Conservation (phyloP, 2,888 invertebrate species). For the Diploptera punctata region DNA sequence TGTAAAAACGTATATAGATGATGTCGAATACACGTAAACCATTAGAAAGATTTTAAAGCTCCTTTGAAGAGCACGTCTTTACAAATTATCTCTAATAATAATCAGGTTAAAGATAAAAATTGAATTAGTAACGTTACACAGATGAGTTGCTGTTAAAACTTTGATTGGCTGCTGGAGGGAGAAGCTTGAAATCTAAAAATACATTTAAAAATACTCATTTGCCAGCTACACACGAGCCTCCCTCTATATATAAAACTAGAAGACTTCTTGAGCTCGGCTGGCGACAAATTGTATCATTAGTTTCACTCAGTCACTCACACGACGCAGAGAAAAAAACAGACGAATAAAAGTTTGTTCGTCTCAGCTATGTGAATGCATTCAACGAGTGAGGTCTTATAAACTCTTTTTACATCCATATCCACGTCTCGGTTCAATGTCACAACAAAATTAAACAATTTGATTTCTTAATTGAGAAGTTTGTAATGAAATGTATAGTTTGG, state of each 20-base stretch:
- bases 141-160: background rate
- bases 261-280: slow-evolving; percentile 32
- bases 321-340: background rate
- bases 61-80: too few relatives aligned
- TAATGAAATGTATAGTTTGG: background rate
- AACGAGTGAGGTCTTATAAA: background rate
- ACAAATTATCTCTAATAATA: background rate
- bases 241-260: slow-evolving; percentile 30
- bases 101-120: background rate
- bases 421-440: background rate
- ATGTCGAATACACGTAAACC: too few relatives aligned
- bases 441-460: too few relatives aligned
- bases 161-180: background rate
- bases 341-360: background rate
- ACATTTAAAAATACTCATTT: slow-evolving; percentile 3
- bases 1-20: too few relatives aligned
- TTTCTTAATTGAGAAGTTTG: slow-evolving; percentile 2
- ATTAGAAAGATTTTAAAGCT: too few relatives aligned
- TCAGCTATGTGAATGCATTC: background rate
- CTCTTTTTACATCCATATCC: background rate
- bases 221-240: slow-evolving; percentile 17
- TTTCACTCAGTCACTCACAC: slow-evolving; percentile 28
- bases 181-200: slow-evolving; percentile 24
- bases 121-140: background rate
- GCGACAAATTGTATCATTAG: slow-evolving; percentile 42